Conservation (phyloP, 2,888 invertebrate species). For the Bibio marci region DNA sequence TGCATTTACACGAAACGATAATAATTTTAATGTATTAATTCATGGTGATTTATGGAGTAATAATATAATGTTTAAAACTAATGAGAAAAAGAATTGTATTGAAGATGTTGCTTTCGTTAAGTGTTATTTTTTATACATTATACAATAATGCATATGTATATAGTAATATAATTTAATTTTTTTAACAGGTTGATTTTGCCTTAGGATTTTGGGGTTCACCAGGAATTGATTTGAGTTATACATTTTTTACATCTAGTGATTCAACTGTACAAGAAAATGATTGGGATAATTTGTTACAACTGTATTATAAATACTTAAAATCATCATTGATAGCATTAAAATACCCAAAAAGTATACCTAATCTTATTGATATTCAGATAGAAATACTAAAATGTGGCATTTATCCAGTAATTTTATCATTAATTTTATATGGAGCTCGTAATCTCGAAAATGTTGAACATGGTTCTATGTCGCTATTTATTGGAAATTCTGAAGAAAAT, state of each 20-base stretch:
- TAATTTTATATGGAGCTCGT: too few species aligned
- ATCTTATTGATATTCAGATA: neutral
- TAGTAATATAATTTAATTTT: too few species aligned
- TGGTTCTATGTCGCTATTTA: too few species aligned
- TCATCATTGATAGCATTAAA: neutral
- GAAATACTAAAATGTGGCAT: neutral
- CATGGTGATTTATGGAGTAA: constrained; percentile 5
- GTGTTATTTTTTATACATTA: too few species aligned
- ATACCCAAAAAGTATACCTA: neutral
- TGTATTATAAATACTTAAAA: neutral
- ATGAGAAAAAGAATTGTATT: neutral
- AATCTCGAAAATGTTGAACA: too few species aligned
- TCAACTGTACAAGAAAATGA: neutral
- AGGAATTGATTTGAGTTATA: neutral
- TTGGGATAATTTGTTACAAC: neutral
- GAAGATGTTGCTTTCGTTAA: too few species aligned
- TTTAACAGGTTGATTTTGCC: constrained; percentile 3
- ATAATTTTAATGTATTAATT: constrained; percentile 1
- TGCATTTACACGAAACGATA: neutral
- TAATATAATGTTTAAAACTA: constrained; percentile 4
- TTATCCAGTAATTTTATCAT: neutral
- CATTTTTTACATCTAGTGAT: neutral
- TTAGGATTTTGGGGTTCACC: constrained; percentile 2
- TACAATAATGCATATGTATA: too few species aligned
- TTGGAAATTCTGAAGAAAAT: too few species aligned